Evolutionary conservation across 1,140 invertebrate genomes (phyloP), one percentile per base, ranked within the genome.

Genomic region (Lepidurus arcticus): DNA sequence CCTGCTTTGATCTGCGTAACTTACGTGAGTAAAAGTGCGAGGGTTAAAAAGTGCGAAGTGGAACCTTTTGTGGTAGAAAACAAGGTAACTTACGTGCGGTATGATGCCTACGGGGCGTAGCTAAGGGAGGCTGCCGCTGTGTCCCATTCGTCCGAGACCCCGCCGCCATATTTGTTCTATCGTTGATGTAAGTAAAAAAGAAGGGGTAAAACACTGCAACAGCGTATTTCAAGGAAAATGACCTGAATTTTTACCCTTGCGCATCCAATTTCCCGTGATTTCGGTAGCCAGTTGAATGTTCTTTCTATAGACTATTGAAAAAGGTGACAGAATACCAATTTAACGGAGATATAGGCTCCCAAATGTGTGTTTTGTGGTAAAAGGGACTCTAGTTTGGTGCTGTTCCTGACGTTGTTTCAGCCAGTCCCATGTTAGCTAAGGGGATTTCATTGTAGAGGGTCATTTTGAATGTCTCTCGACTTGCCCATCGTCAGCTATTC

Each of bases 381-480:
- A 65, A 65, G 53, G 53, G 53, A 65, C 53, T n/a, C 53, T 4
- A 65, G 53, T 65, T 65, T 65, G 53, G 53, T 65, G 53, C 16
- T 65, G 53, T 65, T 65, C 53, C n/a, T 65, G 53, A 65, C 53
- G 53, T 65, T 65, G 53, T 21, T 21, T n/a, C 53, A 65, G 21
- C 53, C 13, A n/a, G 45, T 47, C 45, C 45, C 21, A 1, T 65
- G 53, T 53, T 21, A 21, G 21, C 53, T 65, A 13, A 11, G 21
- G 53, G 53, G 53, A 7, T 65, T 21, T 65, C 53, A n/a, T 13
- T 21, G 53, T 65, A n/a, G 13, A 21, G 53, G 21, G 21, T 24
- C 24, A 24, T 24, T 24, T 24, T 24, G 24, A 24, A 24, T 24
- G 24, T 34, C 34, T 34, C 3, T 34, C 34, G 34, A 2, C 34